Base-by-base conservation (phyloP, 2,113 vertebrate species). In the Chlorocebus sabaeus region DNA sequence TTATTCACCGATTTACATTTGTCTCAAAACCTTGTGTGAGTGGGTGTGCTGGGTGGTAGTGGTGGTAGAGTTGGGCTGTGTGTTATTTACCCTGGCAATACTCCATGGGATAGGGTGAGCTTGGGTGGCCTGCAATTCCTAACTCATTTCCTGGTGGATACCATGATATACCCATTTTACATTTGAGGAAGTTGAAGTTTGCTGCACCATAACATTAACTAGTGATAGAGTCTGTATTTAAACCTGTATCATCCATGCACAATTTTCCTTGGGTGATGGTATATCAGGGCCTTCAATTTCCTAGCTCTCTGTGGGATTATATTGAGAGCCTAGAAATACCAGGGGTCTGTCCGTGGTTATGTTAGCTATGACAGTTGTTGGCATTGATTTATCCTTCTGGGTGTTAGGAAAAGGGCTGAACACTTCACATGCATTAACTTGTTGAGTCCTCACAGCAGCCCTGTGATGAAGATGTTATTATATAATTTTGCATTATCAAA, bases 1-100 rank as follows among this genome's bases (percentile, higher is more conserved):
- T 93, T 83, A 92, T 73, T 81, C 79, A 32, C 91, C 92, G 94
- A 96, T 98, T 96, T 96, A 85, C 96, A 96, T 97, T 97, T 96
- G 87, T 75, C 30, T 90, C 72, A 45, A 90, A 90, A 80, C 55
- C 17, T 70, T 88, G 89, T 67, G 38, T 70, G 79, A 81, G 92
- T 96, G 90, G 90, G 97, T 87, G 89, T 89, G n/a, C 84, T 92
- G 90, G 57, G 79, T 84, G 70, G 97, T 59, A 43, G 94, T 61
- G 32, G 35, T 82, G 52, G 52, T 93, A 76, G 55, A 81, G 48
- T 30, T 92, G 86, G 73, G 11, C 43, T 95, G 1, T 67, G 55
- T 87, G 59, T 97, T 89, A 79, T 92, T 97, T 97, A 88, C 38
- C 7, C 59, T 97, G 96, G 95, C 90, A 59, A 20, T 76, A 17